These are phyloP conservation scores for Pycnonotus jocosus DNA, from an alignment of 2,113 vertebrate genomes.

Conservation along the genomic window DNA sequence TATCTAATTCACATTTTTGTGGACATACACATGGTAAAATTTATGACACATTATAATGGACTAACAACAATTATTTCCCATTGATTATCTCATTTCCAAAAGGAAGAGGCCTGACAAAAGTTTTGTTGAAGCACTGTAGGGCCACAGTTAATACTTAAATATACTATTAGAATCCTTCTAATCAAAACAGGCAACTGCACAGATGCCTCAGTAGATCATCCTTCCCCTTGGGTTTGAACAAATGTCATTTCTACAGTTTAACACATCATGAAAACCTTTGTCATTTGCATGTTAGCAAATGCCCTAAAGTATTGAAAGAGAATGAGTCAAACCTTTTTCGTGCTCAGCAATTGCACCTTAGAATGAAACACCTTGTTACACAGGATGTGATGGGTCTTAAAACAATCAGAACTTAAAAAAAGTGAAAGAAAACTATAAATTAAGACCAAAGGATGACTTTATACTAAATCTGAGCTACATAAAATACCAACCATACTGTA, in stretches of 20 bases:
- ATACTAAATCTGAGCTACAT: background rate
- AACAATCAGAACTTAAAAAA: background rate
- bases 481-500: background rate
- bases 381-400: background rate
- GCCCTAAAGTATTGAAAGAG: accelerated
- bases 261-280: background rate
- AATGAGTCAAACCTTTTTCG: background rate
- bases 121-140: background rate
- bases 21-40: background rate
- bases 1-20: background rate
- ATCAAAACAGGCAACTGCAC: background rate
- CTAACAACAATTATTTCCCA: background rate
- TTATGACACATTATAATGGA: background rate
- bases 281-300: background rate
- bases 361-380: background rate
- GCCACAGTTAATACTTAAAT: background rate
- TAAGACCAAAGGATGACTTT: background rate
- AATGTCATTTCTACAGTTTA: background rate
- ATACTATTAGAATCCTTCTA: background rate
- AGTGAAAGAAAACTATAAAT: background rate
- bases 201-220: background rate
- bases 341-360: background rate
- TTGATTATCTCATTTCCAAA: background rate
- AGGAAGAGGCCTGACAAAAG: background rate
- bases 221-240: background rate